Percentiles rank a stretch among this genome's conserved stretches.
Evolutionary conservation across 2,888 invertebrate species (phyloP).

Genomic region (Hololepta plana): DNA sequence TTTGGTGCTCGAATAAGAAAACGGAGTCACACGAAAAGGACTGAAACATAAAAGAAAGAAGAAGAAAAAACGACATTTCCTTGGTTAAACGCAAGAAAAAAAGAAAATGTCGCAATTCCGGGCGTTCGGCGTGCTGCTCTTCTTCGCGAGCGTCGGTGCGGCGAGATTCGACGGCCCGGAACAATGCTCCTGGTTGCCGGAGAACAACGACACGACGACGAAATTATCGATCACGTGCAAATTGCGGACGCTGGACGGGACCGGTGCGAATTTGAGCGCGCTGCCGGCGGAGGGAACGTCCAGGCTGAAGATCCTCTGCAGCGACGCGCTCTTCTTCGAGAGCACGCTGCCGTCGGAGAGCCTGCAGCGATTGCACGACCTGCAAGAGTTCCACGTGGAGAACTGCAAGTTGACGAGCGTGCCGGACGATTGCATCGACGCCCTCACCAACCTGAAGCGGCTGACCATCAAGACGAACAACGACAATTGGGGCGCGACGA

Average conservation of each 20-base stretch:
- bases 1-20: too few species aligned
- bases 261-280: conserved; percentile 45
- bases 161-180: conserved; percentile 25
- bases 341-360: conserved; percentile 55
- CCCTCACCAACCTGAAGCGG: conserved; percentile 58
- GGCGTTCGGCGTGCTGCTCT: conserved; percentile 26
- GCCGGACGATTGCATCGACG: conserved; percentile 61
- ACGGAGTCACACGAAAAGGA: too few species aligned
- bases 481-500: conserved; percentile 56
- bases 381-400: conserved; percentile 56
- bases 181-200: conserved; percentile 29
- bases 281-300: conserved; percentile 53
- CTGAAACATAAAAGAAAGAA: too few species aligned
- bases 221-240: conserved; percentile 41
- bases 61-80: too few species aligned
- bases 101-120: conserved; percentile 28
- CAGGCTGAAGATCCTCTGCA: conserved; percentile 57
- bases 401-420: conserved; percentile 66
- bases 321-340: conserved; percentile 58
- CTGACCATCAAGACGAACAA: conserved; percentile 66
- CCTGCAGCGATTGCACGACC: conserved; percentile 42
- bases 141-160: conserved; percentile 18
- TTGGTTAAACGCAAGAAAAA: conserved; percentile 1
- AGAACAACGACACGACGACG: conserved; percentile 29
- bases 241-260: conserved; percentile 50